Base-by-base conservation (phyloP, 2,888 invertebrate genomes). In the Bombyx huttoni region DNA sequence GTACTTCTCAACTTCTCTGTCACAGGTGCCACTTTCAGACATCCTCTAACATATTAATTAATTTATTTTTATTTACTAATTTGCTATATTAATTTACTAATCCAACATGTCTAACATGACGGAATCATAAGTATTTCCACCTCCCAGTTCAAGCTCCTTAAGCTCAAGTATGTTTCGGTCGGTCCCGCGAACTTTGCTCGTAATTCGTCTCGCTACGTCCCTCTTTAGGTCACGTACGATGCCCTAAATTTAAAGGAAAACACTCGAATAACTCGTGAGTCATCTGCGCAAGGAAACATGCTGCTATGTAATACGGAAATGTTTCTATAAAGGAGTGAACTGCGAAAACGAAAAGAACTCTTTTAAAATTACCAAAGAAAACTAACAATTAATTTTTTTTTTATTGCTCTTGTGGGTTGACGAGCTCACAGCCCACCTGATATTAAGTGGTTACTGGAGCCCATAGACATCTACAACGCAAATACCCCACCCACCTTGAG, bases 221-320 rank as follows among this genome's bases (percentile, higher is more conserved):
- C 71, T 58, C 72, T 73, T 63, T 70, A 78, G 81, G 79, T 83
- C 81, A 83, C 81, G 82, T 81, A 75, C 75, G 66, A 68, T 68
- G 71, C 72, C 78, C 80, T 78, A 81, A 81, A 81, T 82, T 81
- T 81, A 79, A 79, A 78, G 79, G 79, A 79, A 81, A 82, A 82
- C 80, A 80, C 74, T 73, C 71, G 68, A 69, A 78, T 79, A 81
- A 78, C 68, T 81, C 73, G 62, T 63, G 62, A 67, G 67, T 67
- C 68, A 71, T 77, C 68, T 72, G 70, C 62, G 57, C 50, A 55
- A 47, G 49, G 53, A 48, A 56, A 63, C 51, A 62, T 54, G 61
- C 51, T 56, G 51, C 40, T 5, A 12, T 24, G 3, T 24, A 24
- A 24, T 24, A 24, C 3, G 24, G 3, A 3, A 24, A 24, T 3